phyloP scores from a whole-genome alignment of 2,888 invertebrate genomes.

The Pocota personata region DNA sequence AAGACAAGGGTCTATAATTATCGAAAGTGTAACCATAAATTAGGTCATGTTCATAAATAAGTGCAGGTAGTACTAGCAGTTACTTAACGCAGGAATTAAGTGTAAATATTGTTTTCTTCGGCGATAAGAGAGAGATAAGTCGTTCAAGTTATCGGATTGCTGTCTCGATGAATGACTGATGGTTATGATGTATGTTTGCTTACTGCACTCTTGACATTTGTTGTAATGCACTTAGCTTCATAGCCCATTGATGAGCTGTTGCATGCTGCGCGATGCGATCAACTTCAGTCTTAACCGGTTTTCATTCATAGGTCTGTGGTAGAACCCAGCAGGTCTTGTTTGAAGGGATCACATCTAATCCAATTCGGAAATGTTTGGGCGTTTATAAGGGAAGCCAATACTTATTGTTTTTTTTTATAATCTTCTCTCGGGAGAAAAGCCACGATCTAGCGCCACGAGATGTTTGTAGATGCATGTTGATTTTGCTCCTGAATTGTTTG shows the following conservation, averaged over 20 bases:
- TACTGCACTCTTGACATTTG: background rate
- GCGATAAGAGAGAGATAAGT: background rate
- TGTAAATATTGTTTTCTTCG: background rate
- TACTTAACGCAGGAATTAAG: background rate
- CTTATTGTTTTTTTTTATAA: no score
- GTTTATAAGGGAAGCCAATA: no score
- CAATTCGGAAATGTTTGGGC: no score
- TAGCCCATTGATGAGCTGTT: background rate
- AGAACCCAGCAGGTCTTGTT: no score
- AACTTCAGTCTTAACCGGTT: background rate
- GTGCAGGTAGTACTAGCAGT: background rate
- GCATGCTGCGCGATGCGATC: background rate
- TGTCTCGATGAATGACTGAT: background rate
- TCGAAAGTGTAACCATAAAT: background rate
- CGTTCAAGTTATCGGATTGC: background rate
- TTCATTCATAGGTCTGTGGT: background rate
- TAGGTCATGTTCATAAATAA: conserved; percentile 20
- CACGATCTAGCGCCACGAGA: no score
- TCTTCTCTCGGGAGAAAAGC: no score
- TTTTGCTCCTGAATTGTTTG: no score
- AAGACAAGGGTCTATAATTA: background rate
- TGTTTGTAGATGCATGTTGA: no score
- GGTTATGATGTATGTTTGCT: background rate
- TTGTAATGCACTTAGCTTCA: background rate
- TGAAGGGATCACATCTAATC: no score